Percentiles rank a stretch among this genome's conserved stretches.
phyloP scores from a whole-genome alignment of 1,140 invertebrate genomes.

The Acyrthosiphon pisum region DNA sequence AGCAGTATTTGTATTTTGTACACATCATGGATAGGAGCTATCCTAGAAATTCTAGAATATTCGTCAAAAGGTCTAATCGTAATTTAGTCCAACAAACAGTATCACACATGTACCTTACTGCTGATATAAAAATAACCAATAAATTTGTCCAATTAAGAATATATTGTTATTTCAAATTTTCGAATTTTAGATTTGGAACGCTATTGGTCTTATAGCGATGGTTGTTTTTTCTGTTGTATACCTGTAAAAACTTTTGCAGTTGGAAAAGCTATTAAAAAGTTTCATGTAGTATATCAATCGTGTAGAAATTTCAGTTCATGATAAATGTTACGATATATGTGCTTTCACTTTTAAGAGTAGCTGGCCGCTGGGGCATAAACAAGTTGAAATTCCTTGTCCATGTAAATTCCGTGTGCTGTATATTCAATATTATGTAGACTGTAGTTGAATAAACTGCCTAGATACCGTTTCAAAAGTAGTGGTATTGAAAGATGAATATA shows the following conservation, averaged over 20 bases:
- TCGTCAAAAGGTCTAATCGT: not conserved
- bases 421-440: too few species aligned
- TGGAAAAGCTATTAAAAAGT: not conserved
- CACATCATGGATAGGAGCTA: not conserved
- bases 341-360: not conserved
- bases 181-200: not conserved
- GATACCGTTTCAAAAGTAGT: not conserved
- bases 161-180: not conserved
- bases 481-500: not conserved
- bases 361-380: not conserved
- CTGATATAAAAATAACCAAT: not conserved
- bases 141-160: not conserved
- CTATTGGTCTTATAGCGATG: not conserved
- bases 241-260: not conserved
- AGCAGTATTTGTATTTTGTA: not conserved
- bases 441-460: not conserved
- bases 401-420: not conserved
- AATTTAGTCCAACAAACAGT: not conserved
- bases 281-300: not conserved
- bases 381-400: not conserved
- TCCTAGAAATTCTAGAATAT: not conserved
- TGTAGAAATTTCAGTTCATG: not conserved
- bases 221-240: not conserved
- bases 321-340: not conserved
- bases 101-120: not conserved